phyloP scores from a whole-genome alignment of 1,140 invertebrate genomes.

The Anastatus disparis region DNA sequence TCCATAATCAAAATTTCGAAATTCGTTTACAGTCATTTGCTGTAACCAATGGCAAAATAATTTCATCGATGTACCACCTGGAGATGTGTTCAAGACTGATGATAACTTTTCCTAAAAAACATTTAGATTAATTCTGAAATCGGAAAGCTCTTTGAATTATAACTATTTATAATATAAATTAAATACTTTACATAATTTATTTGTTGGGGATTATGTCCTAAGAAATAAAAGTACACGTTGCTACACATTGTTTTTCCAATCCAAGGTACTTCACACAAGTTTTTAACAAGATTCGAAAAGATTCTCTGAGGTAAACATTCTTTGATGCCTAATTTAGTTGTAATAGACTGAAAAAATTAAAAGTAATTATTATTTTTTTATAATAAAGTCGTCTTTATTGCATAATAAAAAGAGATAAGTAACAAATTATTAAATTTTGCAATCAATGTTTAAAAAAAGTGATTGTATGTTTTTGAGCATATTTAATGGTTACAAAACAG shows the following conservation, averaged over 20 bases:
- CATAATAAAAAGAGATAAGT: too few species aligned
- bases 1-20: slow-evolving; percentile 78
- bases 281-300: slow-evolving; percentile 15
- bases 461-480: too few species aligned
- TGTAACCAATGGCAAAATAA: slow-evolving; percentile 79
- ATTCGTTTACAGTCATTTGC: slow-evolving; percentile 72
- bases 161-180: too few species aligned
- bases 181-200: slow-evolving; percentile 71
- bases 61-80: slow-evolving; percentile 82
- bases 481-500: too few species aligned
- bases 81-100: slow-evolving; percentile 77
- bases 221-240: slow-evolving; percentile 73
- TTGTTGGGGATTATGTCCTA: slow-evolving; percentile 76
- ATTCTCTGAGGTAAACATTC: slow-evolving; percentile 1
- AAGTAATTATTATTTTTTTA: too few species aligned
- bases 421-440: too few species aligned
- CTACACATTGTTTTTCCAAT: slow-evolving; percentile 66
- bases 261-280: neutral
- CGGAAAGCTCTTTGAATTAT: too few species aligned
- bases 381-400: too few species aligned
- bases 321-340: slow-evolving; percentile 2
- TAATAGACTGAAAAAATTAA: too few species aligned
- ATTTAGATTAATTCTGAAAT: neutral
- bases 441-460: too few species aligned
- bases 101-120: slow-evolving; percentile 69